Base-by-base conservation (phyloP, 2,888 invertebrate genomes). In the Parapristionchus giblindavisi region DNA sequence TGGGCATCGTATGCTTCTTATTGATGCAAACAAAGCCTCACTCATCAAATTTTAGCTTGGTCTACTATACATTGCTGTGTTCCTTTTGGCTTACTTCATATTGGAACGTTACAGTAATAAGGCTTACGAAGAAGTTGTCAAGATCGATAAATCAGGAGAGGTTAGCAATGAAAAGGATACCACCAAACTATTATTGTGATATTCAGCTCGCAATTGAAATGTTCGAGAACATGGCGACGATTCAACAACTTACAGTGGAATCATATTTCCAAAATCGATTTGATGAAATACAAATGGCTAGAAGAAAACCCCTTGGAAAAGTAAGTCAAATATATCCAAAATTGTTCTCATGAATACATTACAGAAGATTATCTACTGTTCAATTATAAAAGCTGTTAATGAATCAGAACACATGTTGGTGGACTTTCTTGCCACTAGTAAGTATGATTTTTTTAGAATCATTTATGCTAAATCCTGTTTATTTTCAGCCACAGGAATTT, bases 131-230 rank as follows among this genome's bases (percentile, higher is more conserved):
- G 21, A 60, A 60, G 60, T 60, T 21, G 60, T 60, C 34, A 36
- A 60, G 34, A 60, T 60, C 21, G 60, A 60, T 60, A 60, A 60
- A 60, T 60, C 60, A n/a, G 60, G 60, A 60, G 60, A 60, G n/a
- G 60, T 60, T 3, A 60, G 1, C 6, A 34, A 36, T 1, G n/a
- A 36, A 29, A 60, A 8, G 14, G 2, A 11, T 17, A 4, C 21
- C 21, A 21, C 17, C 2, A 1, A n/a, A 36, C 36, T 32, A 1
- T 2, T n/a, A 60, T 8, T 17, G 43, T 43, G 43, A 43, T 43
- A 36, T 60, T 60, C 60, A 60, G 60, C 32, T 60, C n/a, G 60
- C 34, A 34, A 60, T 60, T 4, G 60, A 60, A 36, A 60, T 60
- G 21, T 60, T 60, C 60, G 60, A 60, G 2, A 60, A 60, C 32